Evolutionary conservation across 53 echinoderm and acorn worm species (phyloP).

Genomic region (Pentamera pediparva): DNA sequence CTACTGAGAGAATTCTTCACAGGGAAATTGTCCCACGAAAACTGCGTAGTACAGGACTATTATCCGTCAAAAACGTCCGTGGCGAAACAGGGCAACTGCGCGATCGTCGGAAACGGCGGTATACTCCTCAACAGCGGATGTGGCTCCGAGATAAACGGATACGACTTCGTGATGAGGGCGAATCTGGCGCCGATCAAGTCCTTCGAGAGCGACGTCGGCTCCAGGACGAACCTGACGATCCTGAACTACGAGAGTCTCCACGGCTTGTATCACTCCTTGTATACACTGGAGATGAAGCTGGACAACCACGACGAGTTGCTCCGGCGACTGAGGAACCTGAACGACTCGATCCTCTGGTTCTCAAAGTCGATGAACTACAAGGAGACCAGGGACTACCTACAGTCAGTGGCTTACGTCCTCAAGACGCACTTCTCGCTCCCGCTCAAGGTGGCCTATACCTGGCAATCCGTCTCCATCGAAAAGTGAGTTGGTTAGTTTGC

Average conservation of each 20-base stretch:
- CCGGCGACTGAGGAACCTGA: constrained; percentile 50
- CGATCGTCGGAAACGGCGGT: constrained; percentile 24
- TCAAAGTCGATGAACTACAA: constrained; percentile 57
- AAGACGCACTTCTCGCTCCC: constrained; percentile 52
- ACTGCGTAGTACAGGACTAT: constrained; percentile 25
- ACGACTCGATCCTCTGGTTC: constrained; percentile 81
- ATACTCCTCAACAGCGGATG: constrained; percentile 16
- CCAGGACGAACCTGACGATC: constrained; percentile 57
- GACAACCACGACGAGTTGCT: constrained; percentile 38
- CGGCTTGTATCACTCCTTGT: constrained; percentile 54
- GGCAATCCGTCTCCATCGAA: constrained; percentile 30
- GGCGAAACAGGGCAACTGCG: not conserved
- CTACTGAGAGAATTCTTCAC: constrained; percentile 7
- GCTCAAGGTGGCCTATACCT: constrained; percentile 40
- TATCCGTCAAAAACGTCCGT: constrained; percentile 4
- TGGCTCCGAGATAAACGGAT: constrained; percentile 11
- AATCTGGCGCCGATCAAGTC: constrained; percentile 25
- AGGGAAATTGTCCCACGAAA: constrained; percentile 27
- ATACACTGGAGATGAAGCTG: constrained; percentile 28
- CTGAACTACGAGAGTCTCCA: constrained; percentile 76
- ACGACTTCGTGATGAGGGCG: constrained; percentile 29
- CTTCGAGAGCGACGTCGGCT: constrained; percentile 51
- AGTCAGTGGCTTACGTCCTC: constrained; percentile 51
- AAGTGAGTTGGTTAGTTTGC: constrained; percentile 13
- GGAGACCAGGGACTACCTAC: constrained; percentile 50